phyloP scores from a whole-genome alignment of 2,113 vertebrate species.

The Cygnus buccinator region DNA sequence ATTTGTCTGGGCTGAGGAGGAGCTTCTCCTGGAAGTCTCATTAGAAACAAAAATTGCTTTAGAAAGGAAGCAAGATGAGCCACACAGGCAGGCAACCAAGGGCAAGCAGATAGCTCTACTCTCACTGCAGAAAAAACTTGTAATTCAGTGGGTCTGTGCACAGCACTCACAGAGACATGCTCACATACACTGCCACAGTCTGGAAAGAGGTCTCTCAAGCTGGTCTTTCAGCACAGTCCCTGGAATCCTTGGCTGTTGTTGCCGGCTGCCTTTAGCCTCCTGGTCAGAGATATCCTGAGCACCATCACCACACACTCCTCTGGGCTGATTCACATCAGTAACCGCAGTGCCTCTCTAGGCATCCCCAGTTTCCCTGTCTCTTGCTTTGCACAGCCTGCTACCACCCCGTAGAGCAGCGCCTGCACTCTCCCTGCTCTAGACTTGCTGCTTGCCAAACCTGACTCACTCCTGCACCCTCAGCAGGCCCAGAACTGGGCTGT shows the following conservation, averaged over 20 bases:
- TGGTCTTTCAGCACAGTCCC: neutral
- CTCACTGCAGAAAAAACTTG: neutral
- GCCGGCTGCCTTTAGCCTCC: neutral
- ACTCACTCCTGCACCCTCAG: neutral
- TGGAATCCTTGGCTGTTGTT: neutral
- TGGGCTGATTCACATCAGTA: neutral
- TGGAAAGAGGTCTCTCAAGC: neutral
- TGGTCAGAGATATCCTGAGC: neutral
- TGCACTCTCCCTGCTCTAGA: neutral
- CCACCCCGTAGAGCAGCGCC: neutral
- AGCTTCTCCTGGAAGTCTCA: neutral
- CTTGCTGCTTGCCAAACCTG: neutral
- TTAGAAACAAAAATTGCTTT: neutral
- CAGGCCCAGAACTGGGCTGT: neutral
- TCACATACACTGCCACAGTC: neutral
- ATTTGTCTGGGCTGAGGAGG: neutral
- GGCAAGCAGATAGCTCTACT: neutral
- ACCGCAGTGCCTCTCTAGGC: neutral
- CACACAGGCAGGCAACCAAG: accelerated
- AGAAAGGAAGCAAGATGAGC: neutral
- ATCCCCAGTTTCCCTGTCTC: accelerated
- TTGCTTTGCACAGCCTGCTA: neutral
- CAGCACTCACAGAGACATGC: neutral
- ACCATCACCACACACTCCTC: neutral
- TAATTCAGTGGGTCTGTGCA: neutral